Percentiles rank a stretch among this genome's conserved stretches.
Evolutionary conservation across 2,888 invertebrate species (phyloP).

Genomic region (Dexiosoma caninum): DNA sequence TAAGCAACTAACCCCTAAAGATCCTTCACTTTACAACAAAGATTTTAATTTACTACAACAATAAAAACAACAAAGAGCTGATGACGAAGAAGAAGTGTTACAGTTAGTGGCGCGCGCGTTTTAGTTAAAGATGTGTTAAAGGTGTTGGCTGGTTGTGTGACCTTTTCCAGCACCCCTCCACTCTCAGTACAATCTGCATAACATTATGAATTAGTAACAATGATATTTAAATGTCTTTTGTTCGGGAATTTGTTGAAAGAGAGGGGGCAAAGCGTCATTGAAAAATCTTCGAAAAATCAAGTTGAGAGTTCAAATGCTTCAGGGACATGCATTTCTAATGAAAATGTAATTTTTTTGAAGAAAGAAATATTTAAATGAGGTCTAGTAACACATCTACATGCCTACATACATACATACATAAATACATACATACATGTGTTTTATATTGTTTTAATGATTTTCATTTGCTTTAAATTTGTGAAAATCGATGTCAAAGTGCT

Average conservation of each 20-base stretch:
- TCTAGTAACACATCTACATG: constrained; percentile 14
- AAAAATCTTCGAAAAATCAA: constrained; percentile 29
- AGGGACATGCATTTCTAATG: constrained; percentile 55
- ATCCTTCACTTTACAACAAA: neutral
- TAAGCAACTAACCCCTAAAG: constrained; percentile 46
- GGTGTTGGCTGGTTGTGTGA: constrained; percentile 52
- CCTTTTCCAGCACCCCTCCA: constrained; percentile 31
- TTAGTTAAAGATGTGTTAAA: constrained; percentile 55
- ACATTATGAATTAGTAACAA: constrained; percentile 38
- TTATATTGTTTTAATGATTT: constrained; percentile 13
- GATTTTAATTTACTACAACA: neutral
- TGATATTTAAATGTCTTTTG: constrained; percentile 46
- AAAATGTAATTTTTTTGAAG: constrained; percentile 26
- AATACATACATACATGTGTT: too few species aligned
- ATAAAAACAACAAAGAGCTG: too few species aligned
- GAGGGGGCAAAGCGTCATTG: constrained; percentile 21
- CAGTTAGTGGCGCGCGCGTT: constrained; percentile 59
- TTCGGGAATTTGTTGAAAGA: neutral
- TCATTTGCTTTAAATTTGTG: constrained; percentile 62
- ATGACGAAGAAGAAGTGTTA: too few species aligned
- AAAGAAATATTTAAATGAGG: constrained; percentile 50
- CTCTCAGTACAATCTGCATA: neutral
- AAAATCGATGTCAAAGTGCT: constrained; percentile 66
- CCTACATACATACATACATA: too few species aligned
- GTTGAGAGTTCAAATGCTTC: constrained; percentile 50